Conservation (phyloP, 2,113 vertebrate species). For the Neofelis nebulosa region DNA sequence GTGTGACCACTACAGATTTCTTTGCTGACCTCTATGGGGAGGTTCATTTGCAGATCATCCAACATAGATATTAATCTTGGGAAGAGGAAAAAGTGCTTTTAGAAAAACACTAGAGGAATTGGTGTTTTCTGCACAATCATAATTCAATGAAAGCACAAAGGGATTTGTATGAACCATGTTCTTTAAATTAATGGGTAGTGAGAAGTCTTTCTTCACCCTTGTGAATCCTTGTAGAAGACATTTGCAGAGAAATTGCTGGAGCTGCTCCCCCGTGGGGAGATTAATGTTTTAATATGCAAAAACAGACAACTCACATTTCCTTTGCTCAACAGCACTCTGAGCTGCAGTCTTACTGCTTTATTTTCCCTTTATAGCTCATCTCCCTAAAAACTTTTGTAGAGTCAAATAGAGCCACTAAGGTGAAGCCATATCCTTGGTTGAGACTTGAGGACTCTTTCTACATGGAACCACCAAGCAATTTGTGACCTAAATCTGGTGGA, state of each 20-base stretch:
- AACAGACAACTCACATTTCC: conserved; percentile 56
- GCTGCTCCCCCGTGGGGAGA: conserved; percentile 56
- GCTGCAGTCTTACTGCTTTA: background rate
- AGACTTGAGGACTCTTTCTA: background rate
- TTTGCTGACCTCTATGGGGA: background rate
- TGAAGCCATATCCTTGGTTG: background rate
- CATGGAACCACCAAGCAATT: background rate
- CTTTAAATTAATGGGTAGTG: conserved; percentile 60
- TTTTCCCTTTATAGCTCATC: background rate
- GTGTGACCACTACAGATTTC: background rate
- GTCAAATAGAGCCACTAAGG: background rate
- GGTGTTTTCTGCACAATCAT: conserved; percentile 30
- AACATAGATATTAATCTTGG: conserved; percentile 26
- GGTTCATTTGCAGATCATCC: conserved; percentile 1
- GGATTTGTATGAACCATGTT: conserved; percentile 27
- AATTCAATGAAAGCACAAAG: conserved; percentile 47
- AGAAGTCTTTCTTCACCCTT: conserved; percentile 60
- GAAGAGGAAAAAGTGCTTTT: background rate
- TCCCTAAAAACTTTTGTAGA: background rate
- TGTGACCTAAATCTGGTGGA: background rate
- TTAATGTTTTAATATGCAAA: conserved; percentile 76
- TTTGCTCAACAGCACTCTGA: conserved; percentile 24
- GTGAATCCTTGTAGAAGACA: conserved; percentile 67
- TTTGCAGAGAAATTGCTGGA: conserved; percentile 66
- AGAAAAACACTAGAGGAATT: conserved; percentile 36